Base-by-base conservation (phyloP, 2,888 invertebrate genomes). In the Drosophila planitibia region DNA sequence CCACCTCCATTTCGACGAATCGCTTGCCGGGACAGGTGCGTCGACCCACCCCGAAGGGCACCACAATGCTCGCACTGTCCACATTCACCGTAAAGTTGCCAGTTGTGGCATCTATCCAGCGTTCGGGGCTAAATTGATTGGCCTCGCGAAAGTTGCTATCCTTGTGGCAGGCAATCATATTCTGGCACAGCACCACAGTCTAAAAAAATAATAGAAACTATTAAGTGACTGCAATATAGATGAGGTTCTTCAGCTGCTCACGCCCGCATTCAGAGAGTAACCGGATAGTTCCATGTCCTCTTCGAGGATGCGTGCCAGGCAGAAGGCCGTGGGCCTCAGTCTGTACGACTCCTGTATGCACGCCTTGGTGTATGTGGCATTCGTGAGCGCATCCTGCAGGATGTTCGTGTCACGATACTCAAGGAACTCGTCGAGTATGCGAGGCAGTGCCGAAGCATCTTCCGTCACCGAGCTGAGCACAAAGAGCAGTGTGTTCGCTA, bases 1-100 rank as follows among this genome's bases (percentile, higher is more conserved):
- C 95, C 25, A 97, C 94, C 82, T 96, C 96, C 81, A 97, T 95
- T 86, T 97, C 97, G 4, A 97, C 96, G 91, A 97, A 97, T 71
- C 97, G 94, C 93, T 97, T 97, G 55, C 97, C 98, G 0, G 97
- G 97, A 91, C 97, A 98, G 93, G 96, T 96, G 54, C 97, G 94
- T 61, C 96, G 95, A 0, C 97, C 97, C 41, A 95, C 94, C 0
- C 97, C 97, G 92, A 97, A 98, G 0, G 97, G 97, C 10, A 96
- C 95, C 2, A 97, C 96, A 58, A 97, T 93, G 54, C 96, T 94
- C 10, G 96, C 95, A 81, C 89, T 91, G 39, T 92, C 91, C 68
- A 91, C 91, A 52, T 93, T 92, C 0, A 95, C 91, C 41, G 91
- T 91, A 57, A 93, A 92, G 44, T 91, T 94, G 19, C 85, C 91